Evolutionary conservation across 2,888 invertebrate species (phyloP), one percentile per base, ranked within the genome.

Genomic region (Zele albiditarsus): DNA sequence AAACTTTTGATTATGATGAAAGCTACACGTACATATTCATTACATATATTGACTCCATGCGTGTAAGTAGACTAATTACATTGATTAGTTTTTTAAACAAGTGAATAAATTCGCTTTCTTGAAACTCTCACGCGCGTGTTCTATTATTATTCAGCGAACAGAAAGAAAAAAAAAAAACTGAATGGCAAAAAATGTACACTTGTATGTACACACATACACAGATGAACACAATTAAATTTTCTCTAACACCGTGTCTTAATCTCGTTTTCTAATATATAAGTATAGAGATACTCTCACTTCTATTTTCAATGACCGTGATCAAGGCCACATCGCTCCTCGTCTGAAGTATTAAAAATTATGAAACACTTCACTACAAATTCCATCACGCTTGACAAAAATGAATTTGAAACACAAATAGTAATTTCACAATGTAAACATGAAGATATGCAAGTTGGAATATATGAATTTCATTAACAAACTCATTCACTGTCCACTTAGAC

Each of bases 41-140:
- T 20, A 53, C 5, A 10, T 42, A 42, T 12, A 4, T 10, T 5
- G 1, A 53, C 2, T 20, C 5, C 20, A 23, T 20, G 5, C 20
- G 8, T 8, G 53, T 20, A 20, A 53, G 20, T 53, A 20, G n/a
- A 53, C 10, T 20, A 20, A 53, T 53, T 23, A 53, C 53, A 53
- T 20, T 53, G 3, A 8, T 53, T 20, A 53, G 6, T 20, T n/a
- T 53, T 5, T 5, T 4, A n/a, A 53, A 20, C 53, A 20, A 53
- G 10, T 20, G 5, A 5, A 53, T n/a, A 3, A 8, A n/a, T 57
- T 57, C 57, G 69, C 69, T 69, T 69, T 69, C 69, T 69, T 57
- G 2, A 16, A 27, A 69, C 69, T 25, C 49, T 49, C 27, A n/a
- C 27, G 27, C 31, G 16, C 27, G 25, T 49, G n/a, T 49, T 67